Evolutionary conservation across 1,140 invertebrate species (phyloP), one percentile per base, ranked within the genome.

Genomic region (Oscheius sp.): DNA sequence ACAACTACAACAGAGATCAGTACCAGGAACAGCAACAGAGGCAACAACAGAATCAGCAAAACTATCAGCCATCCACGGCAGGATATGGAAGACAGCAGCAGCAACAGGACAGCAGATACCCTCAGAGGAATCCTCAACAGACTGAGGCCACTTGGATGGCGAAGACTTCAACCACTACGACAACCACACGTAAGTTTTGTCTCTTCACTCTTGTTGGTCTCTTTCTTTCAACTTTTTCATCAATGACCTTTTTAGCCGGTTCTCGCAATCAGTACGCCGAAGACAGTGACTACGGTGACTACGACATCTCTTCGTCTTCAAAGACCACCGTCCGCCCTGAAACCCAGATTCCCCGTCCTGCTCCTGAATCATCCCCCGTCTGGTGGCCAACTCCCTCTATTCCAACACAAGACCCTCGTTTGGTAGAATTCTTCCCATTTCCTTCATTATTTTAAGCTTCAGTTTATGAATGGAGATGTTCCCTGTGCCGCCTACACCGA

Each of bases 401-500:
- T 13, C 66, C 65, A 20, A 67, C 65, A 34, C 18, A 69, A 20
- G 65, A 67, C 52, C 36, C 32, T 36, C 38, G 38, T 29, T 68
- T 28, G 20, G 65, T 31, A 55, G 1, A 69, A 23, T 18, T 20
- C 4, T 52, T 46, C 32, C 42, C 0, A 18, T 3, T 10, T 20
- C 1, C 28, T 64, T 35, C 62, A 36, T 13, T 28, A 45, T 45
- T 36, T 28, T 28, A 52, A 29, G 31, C 23, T 62, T 32, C 68
- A 28, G 58, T 31, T 52, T 23, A 65, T 72, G 69, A 52, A 62
- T 18, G 71, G 35, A 1, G 34, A 76, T 45, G 20, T 76, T 3
- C 74, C 74, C 2, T 83, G 82, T 58, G 68, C 69, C 42, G 81
- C 80, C 2, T 84, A 74, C 68, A 83, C 79, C 13, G 82, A 83